phyloP scores from a whole-genome alignment of 2,113 vertebrate species.

The Aegotheles bennettii region DNA sequence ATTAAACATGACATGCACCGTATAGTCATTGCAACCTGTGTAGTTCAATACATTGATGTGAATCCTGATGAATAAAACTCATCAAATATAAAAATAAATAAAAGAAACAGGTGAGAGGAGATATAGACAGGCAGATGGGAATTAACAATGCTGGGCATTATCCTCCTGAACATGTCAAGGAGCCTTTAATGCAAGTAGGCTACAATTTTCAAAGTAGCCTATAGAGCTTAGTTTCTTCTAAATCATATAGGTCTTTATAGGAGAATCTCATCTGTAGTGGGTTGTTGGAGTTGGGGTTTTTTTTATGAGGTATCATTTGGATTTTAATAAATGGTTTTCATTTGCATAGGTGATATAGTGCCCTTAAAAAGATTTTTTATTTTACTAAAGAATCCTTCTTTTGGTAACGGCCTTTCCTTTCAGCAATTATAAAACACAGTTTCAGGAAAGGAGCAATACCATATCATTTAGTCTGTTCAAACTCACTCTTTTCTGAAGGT shows the following conservation, averaged over 20 bases:
- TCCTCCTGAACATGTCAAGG: not conserved
- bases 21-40: not conserved
- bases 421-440: not conserved
- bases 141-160: not conserved
- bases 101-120: not conserved
- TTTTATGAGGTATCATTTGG: not conserved
- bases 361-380: not conserved
- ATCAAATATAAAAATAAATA: not conserved
- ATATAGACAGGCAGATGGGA: not conserved
- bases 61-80: not conserved
- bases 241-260: not conserved
- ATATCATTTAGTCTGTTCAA: not conserved
- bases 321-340: not conserved
- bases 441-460: not conserved
- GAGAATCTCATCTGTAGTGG: not conserved
- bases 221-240: not conserved
- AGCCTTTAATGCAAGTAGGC: not conserved
- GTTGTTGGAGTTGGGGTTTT: accelerated
- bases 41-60: not conserved
- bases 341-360: not conserved
- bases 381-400: not conserved
- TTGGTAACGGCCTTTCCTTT: not conserved
- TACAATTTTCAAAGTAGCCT: not conserved
- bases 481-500: not conserved
- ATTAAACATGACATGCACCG: not conserved